Conservation (phyloP, 2,888 invertebrate species). For the Catocala fraxini region DNA sequence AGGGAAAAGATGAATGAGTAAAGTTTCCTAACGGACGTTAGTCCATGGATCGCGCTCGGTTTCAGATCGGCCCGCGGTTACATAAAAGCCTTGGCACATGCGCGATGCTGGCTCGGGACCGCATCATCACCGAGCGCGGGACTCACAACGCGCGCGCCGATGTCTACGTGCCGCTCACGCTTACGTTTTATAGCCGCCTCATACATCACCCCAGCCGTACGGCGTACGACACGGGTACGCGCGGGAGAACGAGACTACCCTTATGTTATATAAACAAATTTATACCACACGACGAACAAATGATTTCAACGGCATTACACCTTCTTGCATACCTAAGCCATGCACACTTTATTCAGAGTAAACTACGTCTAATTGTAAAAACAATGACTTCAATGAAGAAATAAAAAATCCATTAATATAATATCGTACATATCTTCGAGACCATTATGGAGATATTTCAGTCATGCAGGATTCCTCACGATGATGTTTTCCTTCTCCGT, state of each 20-base stretch:
- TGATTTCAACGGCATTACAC: background rate
- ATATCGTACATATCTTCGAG: too few relatives aligned
- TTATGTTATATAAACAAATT: background rate
- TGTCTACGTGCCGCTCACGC: conserved; percentile 8
- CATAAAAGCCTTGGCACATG: conserved; percentile 76
- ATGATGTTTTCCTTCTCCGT: too few relatives aligned
- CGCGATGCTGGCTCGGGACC: conserved; percentile 52
- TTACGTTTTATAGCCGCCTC: conserved; percentile 21
- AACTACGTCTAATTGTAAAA: too few relatives aligned
- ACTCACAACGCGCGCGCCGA: conserved; percentile 57
- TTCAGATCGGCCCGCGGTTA: conserved; percentile 75
- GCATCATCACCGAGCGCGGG: conserved; percentile 40
- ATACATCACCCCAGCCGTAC: conserved; percentile 20
- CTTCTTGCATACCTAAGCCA: background rate
- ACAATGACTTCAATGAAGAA: too few relatives aligned
- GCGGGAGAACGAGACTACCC: background rate
- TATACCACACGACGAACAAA: background rate
- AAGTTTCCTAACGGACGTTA: conserved; percentile 84
- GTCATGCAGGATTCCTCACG: too few relatives aligned
- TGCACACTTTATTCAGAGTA: too few relatives aligned
- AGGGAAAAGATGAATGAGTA: conserved; percentile 86
- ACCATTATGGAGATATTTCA: too few relatives aligned
- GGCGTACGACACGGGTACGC: conserved; percentile 3
- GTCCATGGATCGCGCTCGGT: conserved; percentile 77
- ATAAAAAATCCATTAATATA: too few relatives aligned